Conservation (phyloP, 2,888 invertebrate species). For the Plebejus anna region DNA sequence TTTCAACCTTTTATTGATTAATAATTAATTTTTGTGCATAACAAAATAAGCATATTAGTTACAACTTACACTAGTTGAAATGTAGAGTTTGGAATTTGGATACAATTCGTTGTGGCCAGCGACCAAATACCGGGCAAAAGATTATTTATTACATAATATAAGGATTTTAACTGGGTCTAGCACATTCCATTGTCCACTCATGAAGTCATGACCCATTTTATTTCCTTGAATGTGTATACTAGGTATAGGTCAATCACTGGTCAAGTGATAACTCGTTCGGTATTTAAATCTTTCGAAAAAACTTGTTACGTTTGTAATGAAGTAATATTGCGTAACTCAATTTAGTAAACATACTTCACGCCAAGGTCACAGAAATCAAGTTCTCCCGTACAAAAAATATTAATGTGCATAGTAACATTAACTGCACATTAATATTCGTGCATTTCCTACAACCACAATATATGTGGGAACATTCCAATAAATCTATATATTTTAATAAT, state of each 20-base stretch:
- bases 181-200: not conserved
- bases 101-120: not conserved
- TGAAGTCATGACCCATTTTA: not conserved
- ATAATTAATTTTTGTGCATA: too few relatives aligned
- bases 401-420: not conserved
- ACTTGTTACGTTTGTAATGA: not conserved
- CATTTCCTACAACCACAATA: not conserved
- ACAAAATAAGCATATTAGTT: too few relatives aligned
- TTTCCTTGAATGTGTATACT: not conserved
- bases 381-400: not conserved
- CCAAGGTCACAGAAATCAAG: constrained; percentile 7
- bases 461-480: not conserved
- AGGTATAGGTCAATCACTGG: not conserved
- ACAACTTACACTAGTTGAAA: too few relatives aligned
- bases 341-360: not conserved
- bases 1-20: too few relatives aligned
- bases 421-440: not conserved
- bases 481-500: too few relatives aligned
- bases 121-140: too few relatives aligned
- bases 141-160: too few relatives aligned
- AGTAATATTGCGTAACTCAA: constrained; percentile 3
- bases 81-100: not conserved
- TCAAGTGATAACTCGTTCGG: not conserved
- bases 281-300: not conserved
- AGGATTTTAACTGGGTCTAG: not conserved